A percentile compares a stretch with the other conserved stretches of the same genome.
These are phyloP conservation scores for Clepsis dumicolana DNA, from an alignment of 2,888 invertebrate genomes.

Conservation along the genomic window DNA sequence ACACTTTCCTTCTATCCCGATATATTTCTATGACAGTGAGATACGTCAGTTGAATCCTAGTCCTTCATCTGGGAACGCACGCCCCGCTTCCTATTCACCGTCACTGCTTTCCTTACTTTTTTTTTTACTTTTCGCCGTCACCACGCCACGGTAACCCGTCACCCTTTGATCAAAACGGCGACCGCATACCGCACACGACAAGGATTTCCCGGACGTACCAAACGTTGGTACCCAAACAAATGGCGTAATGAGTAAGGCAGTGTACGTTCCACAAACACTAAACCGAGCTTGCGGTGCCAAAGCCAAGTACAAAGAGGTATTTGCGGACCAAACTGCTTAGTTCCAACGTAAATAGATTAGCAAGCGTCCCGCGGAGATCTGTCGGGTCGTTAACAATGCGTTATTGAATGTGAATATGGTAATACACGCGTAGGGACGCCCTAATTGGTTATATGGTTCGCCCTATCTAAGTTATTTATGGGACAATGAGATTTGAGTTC, in stretches of 20 bases:
- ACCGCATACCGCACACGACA: not conserved
- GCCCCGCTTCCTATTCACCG: too few relatives aligned
- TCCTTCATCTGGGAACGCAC: too few relatives aligned
- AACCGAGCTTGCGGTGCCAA: conserved; percentile 8
- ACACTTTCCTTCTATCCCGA: too few relatives aligned
- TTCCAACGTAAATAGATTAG: conserved; percentile 9
- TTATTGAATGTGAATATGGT: conserved; percentile 15
- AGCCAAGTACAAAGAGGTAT: conserved; percentile 10
- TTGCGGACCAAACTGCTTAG: conserved; percentile 11
- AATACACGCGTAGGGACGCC: not conserved
- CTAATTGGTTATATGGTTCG: conserved; percentile 14
- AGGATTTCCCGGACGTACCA: not conserved
- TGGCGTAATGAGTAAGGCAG: not conserved
- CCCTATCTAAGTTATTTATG: not conserved
- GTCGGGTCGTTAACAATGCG: conserved; percentile 14
- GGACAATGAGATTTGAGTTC: not conserved
- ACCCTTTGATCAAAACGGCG: conserved; percentile 1
- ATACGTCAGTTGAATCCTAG: too few relatives aligned
- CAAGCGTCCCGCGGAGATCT: conserved; percentile 1
- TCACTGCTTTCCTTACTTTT: not conserved
- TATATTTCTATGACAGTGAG: too few relatives aligned
- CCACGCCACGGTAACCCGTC: not conserved
- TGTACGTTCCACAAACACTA: conserved; percentile 2
- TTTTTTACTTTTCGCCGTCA: not conserved
- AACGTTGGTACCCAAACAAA: conserved; percentile 1